Percentiles rank a stretch among this genome's conserved stretches.
Evolutionary conservation across 1,140 invertebrate species (phyloP).

Genomic region (Nebria ingens): DNA sequence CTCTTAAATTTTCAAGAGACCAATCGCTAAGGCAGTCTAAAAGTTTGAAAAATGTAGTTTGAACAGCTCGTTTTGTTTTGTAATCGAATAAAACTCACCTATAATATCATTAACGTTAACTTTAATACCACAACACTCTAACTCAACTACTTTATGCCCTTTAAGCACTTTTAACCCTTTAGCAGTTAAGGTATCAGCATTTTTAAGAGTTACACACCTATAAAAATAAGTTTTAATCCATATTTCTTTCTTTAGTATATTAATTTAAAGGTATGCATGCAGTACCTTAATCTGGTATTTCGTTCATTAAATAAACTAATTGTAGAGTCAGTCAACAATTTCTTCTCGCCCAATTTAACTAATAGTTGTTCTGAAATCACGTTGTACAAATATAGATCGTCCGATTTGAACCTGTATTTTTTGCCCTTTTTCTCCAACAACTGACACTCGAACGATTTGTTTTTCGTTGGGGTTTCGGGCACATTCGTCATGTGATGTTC

Average conservation of each 20-base stretch:
- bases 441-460: neutral
- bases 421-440: constrained; percentile 14
- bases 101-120: constrained; percentile 56
- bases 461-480: neutral
- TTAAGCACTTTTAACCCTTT: constrained; percentile 54
- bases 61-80: neutral
- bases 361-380: constrained; percentile 59
- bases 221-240: constrained; percentile 21
- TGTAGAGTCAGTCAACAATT: constrained; percentile 51
- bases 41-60: too few relatives aligned
- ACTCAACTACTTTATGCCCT: constrained; percentile 51
- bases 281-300: constrained; percentile 51
- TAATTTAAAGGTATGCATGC: neutral
- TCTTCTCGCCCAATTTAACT: constrained; percentile 49
- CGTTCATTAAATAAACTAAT: constrained; percentile 54
- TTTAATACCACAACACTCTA: constrained; percentile 52
- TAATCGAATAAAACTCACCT: neutral
- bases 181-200: constrained; percentile 45
- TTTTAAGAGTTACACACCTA: constrained; percentile 42
- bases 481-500: neutral
- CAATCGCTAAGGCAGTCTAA: constrained; percentile 57
- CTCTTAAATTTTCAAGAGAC: constrained; percentile 55
- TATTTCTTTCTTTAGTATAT: neutral
- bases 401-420: constrained; percentile 49
- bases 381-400: constrained; percentile 53